Evolutionary conservation across 2,113 vertebrate species (phyloP), one percentile per base, ranked within the genome.

Genomic region (Chamaetylas fuelleborni): DNA sequence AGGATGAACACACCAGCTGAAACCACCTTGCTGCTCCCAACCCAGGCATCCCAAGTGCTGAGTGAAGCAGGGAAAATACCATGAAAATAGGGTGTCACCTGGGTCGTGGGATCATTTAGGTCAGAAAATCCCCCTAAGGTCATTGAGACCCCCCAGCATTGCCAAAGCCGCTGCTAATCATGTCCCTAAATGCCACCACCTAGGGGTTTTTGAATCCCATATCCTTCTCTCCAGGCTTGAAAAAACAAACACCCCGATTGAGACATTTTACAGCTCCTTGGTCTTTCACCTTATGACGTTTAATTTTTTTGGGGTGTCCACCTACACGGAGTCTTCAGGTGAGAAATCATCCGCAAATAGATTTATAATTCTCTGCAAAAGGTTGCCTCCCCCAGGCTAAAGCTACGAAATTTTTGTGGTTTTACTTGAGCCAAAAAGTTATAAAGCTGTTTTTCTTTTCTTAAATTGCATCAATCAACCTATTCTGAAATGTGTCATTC

Each of bases 21-120:
- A 56, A 69, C 5, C 15, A 53, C 65, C 24, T 50, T 42, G 25
- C 15, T 12, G 5, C 34, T 81, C 77, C 58, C 58, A 69, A 3
- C 33, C 3, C 14, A 29, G 51, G 8, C 0, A 0, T 31, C 14
- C 47, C 5, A 9, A 24, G 20, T 4, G 14, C 36, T 53, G 54
- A 53, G 40, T 2, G 20, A 36, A 82, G 38, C 76, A 36, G 36
- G 22, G 25, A 29, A 38, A 80, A 36, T 1, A 24, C 2, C 24
- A 3, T 4, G 28, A 42, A 40, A 80, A 43, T 5, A 24, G 24
- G 16, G 5, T 4, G 2, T 26, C 40, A 48, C 16, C 15, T 50
- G 14, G 12, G 11, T 8, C n/a, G 40, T 4, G 29, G 47, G 29
- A 15, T 61, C 29, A 9, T 19, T 34, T 7, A 23, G 20, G 24